Evolutionary conservation across 2,113 vertebrate genomes (phyloP), one percentile per base, ranked within the genome.

Genomic region (Aplodontia rufa): DNA sequence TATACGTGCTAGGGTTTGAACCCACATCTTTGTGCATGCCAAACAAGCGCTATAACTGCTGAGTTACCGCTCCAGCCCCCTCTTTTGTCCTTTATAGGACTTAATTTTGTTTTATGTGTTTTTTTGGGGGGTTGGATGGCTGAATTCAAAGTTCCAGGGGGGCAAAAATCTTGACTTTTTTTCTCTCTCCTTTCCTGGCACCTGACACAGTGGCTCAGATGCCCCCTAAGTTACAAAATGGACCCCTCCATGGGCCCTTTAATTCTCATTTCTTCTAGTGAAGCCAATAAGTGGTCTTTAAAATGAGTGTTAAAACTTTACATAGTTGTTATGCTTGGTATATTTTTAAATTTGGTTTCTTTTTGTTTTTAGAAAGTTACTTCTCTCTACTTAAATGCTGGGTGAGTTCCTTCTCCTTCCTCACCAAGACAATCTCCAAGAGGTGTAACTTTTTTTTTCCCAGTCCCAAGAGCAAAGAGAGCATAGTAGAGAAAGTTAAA

Each of bases 241-340:
- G 42, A 86, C 20, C 22, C 8, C 32, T 20, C 4, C 12, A 0
- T 12, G 66, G 58, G n/a, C n/a, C 26, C 42, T 71, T 42, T 74
- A 83, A 87, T 9, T 60, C 45, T 80, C 49, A 24, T 49, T 71
- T 78, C 84, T 91, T 26, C 55, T 78, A 37, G 9, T 58, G 66
- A 91, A 75, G 30, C 47, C 47, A 97, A 2, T n/a, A n/a, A n/a
- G n/a, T n/a, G n/a, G n/a, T n/a, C 76, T 90, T 83, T 81, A 76
- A 93, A 75, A 30, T 8, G 6, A 69, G 35, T 76, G 71, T 42
- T 45, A 84, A 92, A 71, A 80, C 51, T 47, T 85, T 37, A 42
- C 16, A 9, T 35, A 71, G 45, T 75, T 89, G 37, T 91, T 37
- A 37, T 49, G 14, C 30, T 80, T 93, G 49, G 32, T 74, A 82